Conservation (phyloP, 2,888 invertebrate genomes). For the Anthoptus insignis region DNA sequence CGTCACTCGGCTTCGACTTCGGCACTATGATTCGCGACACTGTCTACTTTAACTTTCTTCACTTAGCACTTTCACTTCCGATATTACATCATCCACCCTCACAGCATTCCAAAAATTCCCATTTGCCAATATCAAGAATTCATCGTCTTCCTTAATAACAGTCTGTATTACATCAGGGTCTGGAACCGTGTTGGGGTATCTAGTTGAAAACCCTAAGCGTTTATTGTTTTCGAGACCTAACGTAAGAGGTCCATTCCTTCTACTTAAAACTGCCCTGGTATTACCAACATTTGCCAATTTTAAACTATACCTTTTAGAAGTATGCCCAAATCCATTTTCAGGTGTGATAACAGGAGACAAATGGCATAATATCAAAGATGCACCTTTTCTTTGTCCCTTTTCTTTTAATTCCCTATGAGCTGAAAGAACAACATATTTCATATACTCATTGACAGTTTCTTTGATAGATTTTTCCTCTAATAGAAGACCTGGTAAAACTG, state of each 20-base stretch:
- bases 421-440: constrained; percentile 94
- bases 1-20: too few relatives aligned
- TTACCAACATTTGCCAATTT: constrained; percentile 93
- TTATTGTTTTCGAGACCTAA: constrained; percentile 88
- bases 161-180: constrained; percentile 93
- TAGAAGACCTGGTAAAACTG: constrained; percentile 92
- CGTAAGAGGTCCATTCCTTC: constrained; percentile 89
- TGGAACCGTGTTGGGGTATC: constrained; percentile 90
- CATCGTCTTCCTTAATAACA: constrained; percentile 93
- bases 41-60: too few relatives aligned
- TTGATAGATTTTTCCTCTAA: constrained; percentile 94
- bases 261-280: constrained; percentile 91
- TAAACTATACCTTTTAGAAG: constrained; percentile 88
- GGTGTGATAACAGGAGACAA: constrained; percentile 88
- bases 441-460: constrained; percentile 93
- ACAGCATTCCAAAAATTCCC: constrained; percentile 95
- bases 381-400: constrained; percentile 91
- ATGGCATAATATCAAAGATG: constrained; percentile 92
- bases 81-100: constrained; percentile 92
- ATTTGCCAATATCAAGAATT: constrained; percentile 94
- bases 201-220: constrained; percentile 89
- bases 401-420: constrained; percentile 93
- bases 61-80: too few relatives aligned
- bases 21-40: too few relatives aligned
- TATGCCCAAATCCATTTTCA: constrained; percentile 88